A percentile compares a stretch with the other conserved stretches of the same genome.
Conservation (phyloP, 2,797 vertebrate genomes). For the Carduelis carduelis region DNA sequence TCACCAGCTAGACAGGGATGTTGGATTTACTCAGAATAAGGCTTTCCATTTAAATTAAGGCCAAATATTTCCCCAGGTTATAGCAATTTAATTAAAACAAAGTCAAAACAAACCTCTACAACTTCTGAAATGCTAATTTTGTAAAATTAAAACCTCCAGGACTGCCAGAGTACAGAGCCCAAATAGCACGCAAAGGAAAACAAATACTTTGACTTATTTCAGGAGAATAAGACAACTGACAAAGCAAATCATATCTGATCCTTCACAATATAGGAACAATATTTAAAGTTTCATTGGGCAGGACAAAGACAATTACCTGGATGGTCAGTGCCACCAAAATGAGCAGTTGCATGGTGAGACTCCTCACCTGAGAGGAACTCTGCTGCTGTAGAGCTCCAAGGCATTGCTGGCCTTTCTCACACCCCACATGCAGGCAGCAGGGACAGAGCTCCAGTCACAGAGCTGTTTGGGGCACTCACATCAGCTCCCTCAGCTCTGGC, state of each 20-base stretch:
- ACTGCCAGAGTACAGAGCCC: not conserved
- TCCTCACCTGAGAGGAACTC: not conserved
- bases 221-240: not conserved
- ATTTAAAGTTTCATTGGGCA: not conserved
- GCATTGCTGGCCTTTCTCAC: not conserved
- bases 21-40: not conserved
- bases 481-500: not conserved
- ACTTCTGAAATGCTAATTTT: not conserved
- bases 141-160: slow-evolving; percentile 16
- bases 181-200: not conserved
- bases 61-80: slow-evolving; percentile 26
- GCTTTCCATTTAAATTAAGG: slow-evolving; percentile 12
- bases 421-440: not conserved
- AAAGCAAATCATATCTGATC: rapidly evolving
- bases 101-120: slow-evolving; percentile 26
- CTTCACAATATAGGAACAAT: not conserved
- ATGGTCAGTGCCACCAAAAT: not conserved
- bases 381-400: not conserved
- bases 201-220: not conserved
- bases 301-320: not conserved
- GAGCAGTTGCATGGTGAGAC: rapidly evolving
- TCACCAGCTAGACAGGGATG: not conserved
- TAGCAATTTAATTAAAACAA: slow-evolving; percentile 47
- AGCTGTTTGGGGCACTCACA: not conserved
- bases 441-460: not conserved